Evolutionary conservation across 2,797 vertebrate species (phyloP).

Genomic region (Mallotus villosus): DNA sequence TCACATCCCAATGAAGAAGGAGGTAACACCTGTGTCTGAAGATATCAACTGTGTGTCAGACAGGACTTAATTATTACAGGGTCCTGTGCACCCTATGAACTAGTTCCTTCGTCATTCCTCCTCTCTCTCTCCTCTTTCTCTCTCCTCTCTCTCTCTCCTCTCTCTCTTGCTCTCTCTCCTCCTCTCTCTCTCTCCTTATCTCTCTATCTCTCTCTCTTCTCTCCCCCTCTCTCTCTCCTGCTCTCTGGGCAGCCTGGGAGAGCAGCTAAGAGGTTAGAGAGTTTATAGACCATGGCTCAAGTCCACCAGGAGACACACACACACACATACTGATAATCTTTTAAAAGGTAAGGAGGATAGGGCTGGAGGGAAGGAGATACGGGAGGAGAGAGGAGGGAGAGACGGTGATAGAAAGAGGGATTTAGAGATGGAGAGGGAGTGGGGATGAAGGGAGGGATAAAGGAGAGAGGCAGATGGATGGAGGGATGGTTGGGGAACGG

Average conservation of each 20-base stretch:
- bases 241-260: slow-evolving; percentile 11
- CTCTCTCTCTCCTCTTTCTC: no score
- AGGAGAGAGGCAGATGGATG: background rate
- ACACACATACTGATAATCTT: no score
- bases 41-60: slow-evolving; percentile 11
- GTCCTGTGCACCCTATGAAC: no score
- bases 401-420: background rate
- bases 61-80: background rate
- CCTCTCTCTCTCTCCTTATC: no score
- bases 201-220: no score
- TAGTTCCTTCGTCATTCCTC: no score
- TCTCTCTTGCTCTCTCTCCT: no score
- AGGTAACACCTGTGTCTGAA: slow-evolving; percentile 19
- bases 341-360: background rate
- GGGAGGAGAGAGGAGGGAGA: background rate
- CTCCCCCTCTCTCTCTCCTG: background rate
- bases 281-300: background rate
- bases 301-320: no score
- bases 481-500: background rate
- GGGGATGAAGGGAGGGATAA: background rate
- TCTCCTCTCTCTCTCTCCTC: no score
- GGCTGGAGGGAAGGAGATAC: background rate
- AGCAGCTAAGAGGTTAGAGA: background rate
- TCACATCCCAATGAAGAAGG: slow-evolving; percentile 13
- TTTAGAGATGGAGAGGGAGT: background rate